A percentile compares a stretch with the other conserved stretches of the same genome.
Evolutionary conservation across 2,797 vertebrate species (phyloP).

Genomic region (Falco rusticolus): DNA sequence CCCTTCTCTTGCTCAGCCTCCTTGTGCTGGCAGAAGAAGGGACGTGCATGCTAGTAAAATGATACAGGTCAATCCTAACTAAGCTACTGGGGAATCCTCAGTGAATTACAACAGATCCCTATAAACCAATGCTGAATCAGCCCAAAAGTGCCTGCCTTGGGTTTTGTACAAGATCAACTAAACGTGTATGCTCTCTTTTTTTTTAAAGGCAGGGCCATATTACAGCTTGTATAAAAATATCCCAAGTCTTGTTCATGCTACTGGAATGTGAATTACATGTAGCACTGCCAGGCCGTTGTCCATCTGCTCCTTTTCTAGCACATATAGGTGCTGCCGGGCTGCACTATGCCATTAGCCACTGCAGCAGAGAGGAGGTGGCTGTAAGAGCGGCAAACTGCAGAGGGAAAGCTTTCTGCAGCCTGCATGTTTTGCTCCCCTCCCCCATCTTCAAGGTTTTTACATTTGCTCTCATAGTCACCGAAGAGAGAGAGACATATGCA

Average conservation of each 20-base stretch:
- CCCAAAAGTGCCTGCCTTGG: neutral
- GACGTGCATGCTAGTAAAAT: neutral
- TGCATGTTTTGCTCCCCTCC: neutral
- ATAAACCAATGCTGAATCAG: neutral
- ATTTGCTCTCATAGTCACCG: neutral
- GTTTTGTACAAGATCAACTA: neutral
- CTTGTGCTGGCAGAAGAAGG: neutral
- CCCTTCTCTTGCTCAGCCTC: neutral
- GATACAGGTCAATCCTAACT: neutral
- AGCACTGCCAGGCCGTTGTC: accelerated
- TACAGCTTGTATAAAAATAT: neutral
- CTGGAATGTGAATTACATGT: accelerated
- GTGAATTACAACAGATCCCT: neutral
- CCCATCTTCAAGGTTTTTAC: neutral
- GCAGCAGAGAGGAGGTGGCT: neutral
- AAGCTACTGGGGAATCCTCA: neutral
- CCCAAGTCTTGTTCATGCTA: accelerated
- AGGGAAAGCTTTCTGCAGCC: neutral
- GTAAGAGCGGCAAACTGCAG: neutral
- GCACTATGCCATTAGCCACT: accelerated
- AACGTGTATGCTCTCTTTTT: neutral
- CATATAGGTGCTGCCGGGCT: neutral
- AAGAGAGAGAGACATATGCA: neutral
- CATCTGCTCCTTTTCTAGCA: neutral
- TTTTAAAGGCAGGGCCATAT: neutral